phyloP scores from a whole-genome alignment of 1,140 invertebrate genomes.

The Dolichoris vasculosae region DNA sequence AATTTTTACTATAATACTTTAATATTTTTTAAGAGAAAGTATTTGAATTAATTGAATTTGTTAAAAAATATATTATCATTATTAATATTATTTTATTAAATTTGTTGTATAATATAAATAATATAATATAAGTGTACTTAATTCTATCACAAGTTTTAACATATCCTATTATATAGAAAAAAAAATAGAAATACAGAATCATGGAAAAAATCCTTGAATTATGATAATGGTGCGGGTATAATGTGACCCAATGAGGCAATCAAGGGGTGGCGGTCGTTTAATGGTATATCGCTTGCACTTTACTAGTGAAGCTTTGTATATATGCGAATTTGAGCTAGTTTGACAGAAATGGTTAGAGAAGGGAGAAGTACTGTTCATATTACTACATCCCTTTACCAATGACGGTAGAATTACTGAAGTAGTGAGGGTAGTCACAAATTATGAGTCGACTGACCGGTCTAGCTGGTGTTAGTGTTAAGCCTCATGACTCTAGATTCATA shows the following conservation, averaged over 20 bases:
- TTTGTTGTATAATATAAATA: too few species aligned
- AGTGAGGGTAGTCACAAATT: constrained; percentile 36
- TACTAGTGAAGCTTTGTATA: constrained; percentile 10
- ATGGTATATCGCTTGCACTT: constrained; percentile 51
- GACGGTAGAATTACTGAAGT: neutral
- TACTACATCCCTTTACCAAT: neutral
- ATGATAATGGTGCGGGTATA: constrained; percentile 74
- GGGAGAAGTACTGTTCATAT: neutral
- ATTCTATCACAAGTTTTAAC: too few species aligned
- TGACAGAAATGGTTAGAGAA: neutral
- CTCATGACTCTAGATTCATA: constrained; percentile 45
- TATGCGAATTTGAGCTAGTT: constrained; percentile 35
- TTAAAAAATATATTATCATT: too few species aligned
- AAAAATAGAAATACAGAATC: neutral
- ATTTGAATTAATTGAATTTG: too few species aligned
- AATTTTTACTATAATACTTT: too few species aligned
- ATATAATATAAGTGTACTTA: too few species aligned
- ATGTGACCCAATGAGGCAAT: constrained; percentile 75
- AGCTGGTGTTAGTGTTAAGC: constrained; percentile 48
- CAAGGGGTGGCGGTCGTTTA: constrained; percentile 67
- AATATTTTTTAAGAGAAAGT: too few species aligned
- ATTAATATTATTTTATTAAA: too few species aligned
- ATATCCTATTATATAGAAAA: neutral
- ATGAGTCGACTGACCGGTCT: constrained; percentile 27
- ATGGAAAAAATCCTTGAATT: constrained; percentile 73